Evolutionary conservation across 1,140 invertebrate species (phyloP), one percentile per base, ranked within the genome.

Genomic region (Lycorma delicatula): DNA sequence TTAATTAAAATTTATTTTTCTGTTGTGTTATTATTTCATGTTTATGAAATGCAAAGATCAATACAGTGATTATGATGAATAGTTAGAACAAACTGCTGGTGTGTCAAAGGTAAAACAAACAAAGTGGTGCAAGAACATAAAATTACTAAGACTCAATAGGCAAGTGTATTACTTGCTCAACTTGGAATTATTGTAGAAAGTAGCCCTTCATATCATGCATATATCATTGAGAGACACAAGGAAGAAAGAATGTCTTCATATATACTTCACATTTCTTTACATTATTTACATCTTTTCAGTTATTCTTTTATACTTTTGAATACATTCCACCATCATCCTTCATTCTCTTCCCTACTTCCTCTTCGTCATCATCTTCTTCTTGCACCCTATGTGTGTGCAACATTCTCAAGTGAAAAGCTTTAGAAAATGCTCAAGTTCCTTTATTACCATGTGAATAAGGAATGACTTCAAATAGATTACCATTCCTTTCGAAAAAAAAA

Each of bases 391-490:
- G 27, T 44, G 13, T 27, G 26, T 26, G 56, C 20, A 18, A n/a
- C 28, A 13, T 18, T 49, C 48, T 56, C 18, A 36, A 57, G 48
- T 27, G 47, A 57, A 56, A 57, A 57, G 56, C 56, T 57, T 49
- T 62, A 51, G 56, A 59, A 58, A 58, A 57, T 48, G 29, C 56
- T 61, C 38, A 41, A 57, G 56, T 61, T 61, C 56, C 52, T 62
- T 62, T 62, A 62, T 62, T 62, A 59, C 31, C 60, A 59, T 62
- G 51, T 62, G 60, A 62, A 62, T 62, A 62, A 62, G 52, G 58
- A 62, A 62, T 62, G 60, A 62, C 49, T 62, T 62, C 51, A 62
- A 62, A 62, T 62, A 62, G 60, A 62, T 62, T 62, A 62, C 60
- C 56, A 62, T 62, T 62, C 48, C 51, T 53, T 49, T 50, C 27